phyloP scores from a whole-genome alignment of 2,888 invertebrate genomes.

The Gandaritis pyraliata region DNA sequence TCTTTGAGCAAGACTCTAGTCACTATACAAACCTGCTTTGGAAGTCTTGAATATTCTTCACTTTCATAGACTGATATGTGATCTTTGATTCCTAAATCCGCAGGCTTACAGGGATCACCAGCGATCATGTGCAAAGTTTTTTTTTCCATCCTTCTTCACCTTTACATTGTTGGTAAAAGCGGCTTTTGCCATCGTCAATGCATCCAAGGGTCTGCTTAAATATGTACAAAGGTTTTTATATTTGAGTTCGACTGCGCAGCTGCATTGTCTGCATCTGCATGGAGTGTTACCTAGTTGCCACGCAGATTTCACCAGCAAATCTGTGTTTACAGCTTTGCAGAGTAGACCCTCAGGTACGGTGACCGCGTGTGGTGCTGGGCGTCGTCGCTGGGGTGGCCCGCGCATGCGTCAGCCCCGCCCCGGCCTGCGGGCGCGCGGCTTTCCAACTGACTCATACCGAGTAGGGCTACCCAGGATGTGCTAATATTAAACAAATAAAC shows the following conservation, averaged over 20 bases:
- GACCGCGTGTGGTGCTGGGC: conserved; percentile 62
- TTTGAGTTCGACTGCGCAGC: too few relatives aligned
- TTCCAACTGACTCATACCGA: conserved; percentile 38
- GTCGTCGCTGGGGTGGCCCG: conserved; percentile 76
- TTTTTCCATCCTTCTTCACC: not conserved
- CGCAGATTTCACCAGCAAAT: too few relatives aligned
- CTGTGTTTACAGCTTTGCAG: too few relatives aligned
- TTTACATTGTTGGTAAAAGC: conserved; percentile 5
- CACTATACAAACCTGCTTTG: too few relatives aligned
- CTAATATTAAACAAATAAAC: not conserved
- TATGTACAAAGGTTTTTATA: too few relatives aligned
- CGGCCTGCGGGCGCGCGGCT: conserved; percentile 63
- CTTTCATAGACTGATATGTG: too few relatives aligned
- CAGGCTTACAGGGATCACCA: not conserved
- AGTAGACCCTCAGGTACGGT: not conserved
- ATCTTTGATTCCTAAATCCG: not conserved
- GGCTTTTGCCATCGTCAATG: conserved; percentile 15
- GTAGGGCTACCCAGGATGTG: conserved; percentile 38
- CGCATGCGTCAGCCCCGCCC: conserved; percentile 73
- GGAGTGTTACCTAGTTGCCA: too few relatives aligned
- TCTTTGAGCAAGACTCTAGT: too few relatives aligned
- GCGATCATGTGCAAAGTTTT: not conserved
- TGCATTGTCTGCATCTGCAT: too few relatives aligned
- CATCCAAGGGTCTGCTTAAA: not conserved
- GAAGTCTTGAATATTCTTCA: too few relatives aligned